phyloP scores from a whole-genome alignment of 2,113 vertebrate genomes.

The Plecturocebus donacophilus region DNA sequence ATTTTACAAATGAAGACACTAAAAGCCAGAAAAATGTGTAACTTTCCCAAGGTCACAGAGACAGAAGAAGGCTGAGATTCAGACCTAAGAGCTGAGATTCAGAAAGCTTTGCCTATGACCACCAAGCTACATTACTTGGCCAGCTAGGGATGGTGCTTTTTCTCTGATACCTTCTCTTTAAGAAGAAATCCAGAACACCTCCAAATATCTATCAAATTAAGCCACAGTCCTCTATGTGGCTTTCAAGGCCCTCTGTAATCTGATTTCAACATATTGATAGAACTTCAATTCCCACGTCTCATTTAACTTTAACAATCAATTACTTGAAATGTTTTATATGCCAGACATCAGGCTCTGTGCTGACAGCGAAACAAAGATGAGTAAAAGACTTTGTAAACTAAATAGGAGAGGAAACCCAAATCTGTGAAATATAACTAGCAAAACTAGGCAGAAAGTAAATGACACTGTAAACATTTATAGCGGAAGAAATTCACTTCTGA shows the following conservation, averaged over 20 bases:
- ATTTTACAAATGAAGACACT: slow-evolving; percentile 34
- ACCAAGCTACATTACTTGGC: background rate
- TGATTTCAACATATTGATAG: background rate
- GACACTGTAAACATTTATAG: background rate
- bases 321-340: slow-evolving; percentile 42
- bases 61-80: background rate
- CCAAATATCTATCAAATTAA: background rate
- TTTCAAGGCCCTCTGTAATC: slow-evolving; percentile 20
- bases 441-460: background rate
- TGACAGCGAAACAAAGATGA: slow-evolving; percentile 32
- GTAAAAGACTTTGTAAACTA: slow-evolving; percentile 15
- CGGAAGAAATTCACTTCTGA: slow-evolving; percentile 38
- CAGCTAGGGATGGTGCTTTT: background rate
- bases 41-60: background rate
- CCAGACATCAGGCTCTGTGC: background rate
- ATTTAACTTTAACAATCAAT: slow-evolving; percentile 25
- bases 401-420: slow-evolving; percentile 36
- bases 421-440: slow-evolving; percentile 10
- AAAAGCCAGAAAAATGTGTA: background rate
- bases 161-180: background rate
- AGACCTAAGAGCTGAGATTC: background rate
- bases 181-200: background rate
- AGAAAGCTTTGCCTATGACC: background rate
- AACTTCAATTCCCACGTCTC: slow-evolving; percentile 1
- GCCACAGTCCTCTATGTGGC: background rate